phyloP scores from a whole-genome alignment of 2,888 invertebrate species.

The Eledone cirrhosa region DNA sequence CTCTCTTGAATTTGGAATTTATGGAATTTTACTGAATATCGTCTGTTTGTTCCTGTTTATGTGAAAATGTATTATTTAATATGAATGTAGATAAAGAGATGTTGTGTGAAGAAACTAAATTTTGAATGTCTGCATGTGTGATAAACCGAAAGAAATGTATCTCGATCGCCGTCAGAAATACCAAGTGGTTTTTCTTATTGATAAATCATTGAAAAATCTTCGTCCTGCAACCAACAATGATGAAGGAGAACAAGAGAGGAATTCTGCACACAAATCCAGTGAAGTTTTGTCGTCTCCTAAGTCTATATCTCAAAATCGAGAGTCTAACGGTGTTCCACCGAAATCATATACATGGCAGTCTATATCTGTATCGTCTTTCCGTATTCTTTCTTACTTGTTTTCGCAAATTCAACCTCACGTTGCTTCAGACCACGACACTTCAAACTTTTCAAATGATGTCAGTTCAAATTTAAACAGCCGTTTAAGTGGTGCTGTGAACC shows the following conservation, averaged over 20 bases:
- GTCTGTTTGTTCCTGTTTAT: background rate
- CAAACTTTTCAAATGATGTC: too few relatives aligned
- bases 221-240: background rate
- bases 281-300: background rate
- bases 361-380: slow-evolving; percentile 45
- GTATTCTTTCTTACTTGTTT: slow-evolving; percentile 43
- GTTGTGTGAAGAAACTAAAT: too few relatives aligned
- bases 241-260: background rate
- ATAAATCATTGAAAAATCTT: slow-evolving; percentile 1
- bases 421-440: background rate
- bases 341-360: slow-evolving; percentile 25
- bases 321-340: too few relatives aligned
- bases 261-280: background rate
- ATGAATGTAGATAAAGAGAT: too few relatives aligned
- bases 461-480: too few relatives aligned
- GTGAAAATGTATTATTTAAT: background rate
- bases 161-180: background rate
- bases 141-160: background rate
- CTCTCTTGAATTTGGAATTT: background rate
- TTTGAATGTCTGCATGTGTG: too few relatives aligned
- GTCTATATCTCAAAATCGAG: too few relatives aligned
- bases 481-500: too few relatives aligned
- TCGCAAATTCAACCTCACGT: slow-evolving; percentile 34
- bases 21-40: background rate
- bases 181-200: slow-evolving; percentile 26